Evolutionary conservation across 1,140 invertebrate species (phyloP).

Genomic region (Ceratosolen solmsi): DNA sequence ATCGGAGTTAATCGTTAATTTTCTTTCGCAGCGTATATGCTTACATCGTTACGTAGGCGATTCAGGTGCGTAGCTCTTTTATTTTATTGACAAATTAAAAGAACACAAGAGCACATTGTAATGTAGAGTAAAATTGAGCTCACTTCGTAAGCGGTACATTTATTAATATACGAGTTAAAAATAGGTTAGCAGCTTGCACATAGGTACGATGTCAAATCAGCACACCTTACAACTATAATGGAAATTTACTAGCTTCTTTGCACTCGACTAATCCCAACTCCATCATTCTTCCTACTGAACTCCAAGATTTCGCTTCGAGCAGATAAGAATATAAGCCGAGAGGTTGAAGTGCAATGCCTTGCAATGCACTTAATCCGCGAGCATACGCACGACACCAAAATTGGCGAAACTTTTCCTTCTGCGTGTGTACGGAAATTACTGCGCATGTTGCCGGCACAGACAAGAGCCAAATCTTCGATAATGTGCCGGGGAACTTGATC

Average conservation of each 20-base stretch:
- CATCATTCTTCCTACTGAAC: not conserved
- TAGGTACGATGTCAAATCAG: not conserved
- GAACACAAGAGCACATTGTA: not conserved
- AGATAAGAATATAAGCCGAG: not conserved
- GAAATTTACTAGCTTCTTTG: not conserved
- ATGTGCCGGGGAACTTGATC: not conserved
- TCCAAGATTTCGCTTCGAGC: not conserved
- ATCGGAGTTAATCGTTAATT: no score
- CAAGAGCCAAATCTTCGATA: not conserved
- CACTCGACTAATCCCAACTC: not conserved
- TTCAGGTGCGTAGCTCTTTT: no score
- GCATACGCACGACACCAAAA: not conserved
- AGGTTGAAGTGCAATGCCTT: not conserved
- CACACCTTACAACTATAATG: not conserved
- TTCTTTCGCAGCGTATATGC: no score
- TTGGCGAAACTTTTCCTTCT: not conserved
- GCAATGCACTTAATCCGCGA: not conserved
- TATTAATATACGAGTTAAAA: slow-evolving; percentile 10
- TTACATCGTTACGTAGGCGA: no score
- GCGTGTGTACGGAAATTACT: not conserved
- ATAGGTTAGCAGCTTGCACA: not conserved
- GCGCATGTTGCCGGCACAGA: not conserved
- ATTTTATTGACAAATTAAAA: not conserved
- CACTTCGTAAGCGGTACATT: not conserved
- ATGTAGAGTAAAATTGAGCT: not conserved